These are phyloP conservation scores for Arctia plantaginis DNA, from an alignment of 2,888 invertebrate genomes.

Conservation along the genomic window DNA sequence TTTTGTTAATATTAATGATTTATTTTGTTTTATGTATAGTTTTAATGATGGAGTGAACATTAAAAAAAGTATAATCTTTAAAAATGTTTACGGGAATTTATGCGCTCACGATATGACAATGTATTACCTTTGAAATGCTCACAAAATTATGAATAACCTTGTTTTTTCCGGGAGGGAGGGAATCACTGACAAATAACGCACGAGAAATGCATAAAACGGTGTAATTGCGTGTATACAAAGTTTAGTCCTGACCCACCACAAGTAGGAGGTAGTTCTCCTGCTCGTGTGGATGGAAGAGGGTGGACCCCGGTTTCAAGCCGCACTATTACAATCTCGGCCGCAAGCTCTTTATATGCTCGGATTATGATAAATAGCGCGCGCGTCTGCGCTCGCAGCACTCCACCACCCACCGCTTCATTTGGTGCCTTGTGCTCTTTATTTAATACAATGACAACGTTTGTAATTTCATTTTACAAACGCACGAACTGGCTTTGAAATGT, in stretches of 20 bases:
- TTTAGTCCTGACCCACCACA: not conserved
- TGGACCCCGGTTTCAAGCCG: constrained; percentile 22
- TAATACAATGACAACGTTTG: constrained; percentile 33
- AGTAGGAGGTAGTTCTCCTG: not conserved
- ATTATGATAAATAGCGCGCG: constrained; percentile 46
- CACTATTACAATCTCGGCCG: constrained; percentile 42
- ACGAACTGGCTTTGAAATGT: constrained; percentile 18
- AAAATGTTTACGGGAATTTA: too few relatives aligned
- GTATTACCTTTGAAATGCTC: not conserved
- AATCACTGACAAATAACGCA: not conserved
- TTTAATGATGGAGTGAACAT: too few relatives aligned
- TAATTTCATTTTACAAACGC: constrained; percentile 26
- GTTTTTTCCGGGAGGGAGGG: not conserved
- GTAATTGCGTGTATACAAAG: constrained; percentile 53
- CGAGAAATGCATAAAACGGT: constrained; percentile 43
- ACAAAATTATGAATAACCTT: not conserved
- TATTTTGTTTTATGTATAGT: too few relatives aligned
- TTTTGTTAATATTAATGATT: too few relatives aligned
- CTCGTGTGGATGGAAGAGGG: not conserved
- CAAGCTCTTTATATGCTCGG: constrained; percentile 46
- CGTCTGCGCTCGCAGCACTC: constrained; percentile 16
- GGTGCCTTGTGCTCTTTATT: constrained; percentile 33
- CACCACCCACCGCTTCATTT: constrained; percentile 33
- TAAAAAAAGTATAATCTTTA: too few relatives aligned
- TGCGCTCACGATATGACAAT: too few relatives aligned